Conservation (phyloP, 2,888 invertebrate species). For the Polymixis flavicincta region DNA sequence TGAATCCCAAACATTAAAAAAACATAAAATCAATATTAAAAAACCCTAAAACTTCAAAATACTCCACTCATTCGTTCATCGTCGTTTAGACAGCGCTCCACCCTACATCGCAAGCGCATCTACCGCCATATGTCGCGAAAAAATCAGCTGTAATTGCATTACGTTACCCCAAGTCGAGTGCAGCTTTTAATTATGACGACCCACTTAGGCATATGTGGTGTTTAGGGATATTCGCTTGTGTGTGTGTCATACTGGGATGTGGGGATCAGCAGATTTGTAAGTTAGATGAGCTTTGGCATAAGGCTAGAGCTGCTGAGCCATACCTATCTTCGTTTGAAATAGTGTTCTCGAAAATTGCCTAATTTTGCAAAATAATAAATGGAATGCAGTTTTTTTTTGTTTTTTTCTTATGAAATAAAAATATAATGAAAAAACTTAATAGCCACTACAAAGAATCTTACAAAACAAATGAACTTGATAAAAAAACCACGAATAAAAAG, state of each 20-base stretch:
- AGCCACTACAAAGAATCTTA: slow-evolving; percentile 18
- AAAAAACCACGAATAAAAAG: slow-evolving; percentile 53
- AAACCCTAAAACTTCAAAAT: slow-evolving; percentile 50
- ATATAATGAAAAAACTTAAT: neutral
- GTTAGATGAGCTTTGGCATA: neutral
- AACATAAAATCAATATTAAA: slow-evolving; percentile 50
- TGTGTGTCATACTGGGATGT: slow-evolving; percentile 30
- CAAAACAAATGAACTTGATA: slow-evolving; percentile 43
- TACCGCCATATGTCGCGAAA: slow-evolving; percentile 89
- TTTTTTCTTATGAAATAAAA: neutral
- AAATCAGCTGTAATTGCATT: slow-evolving; percentile 89
- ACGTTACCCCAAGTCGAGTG: slow-evolving; percentile 85
- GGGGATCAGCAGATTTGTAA: slow-evolving; percentile 21
- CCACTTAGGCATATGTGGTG: slow-evolving; percentile 89
- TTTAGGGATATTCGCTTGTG: slow-evolving; percentile 59
- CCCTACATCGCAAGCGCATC: slow-evolving; percentile 70
- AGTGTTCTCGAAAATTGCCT: neutral
- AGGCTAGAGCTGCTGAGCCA: neutral
- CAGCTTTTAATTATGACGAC: slow-evolving; percentile 87
- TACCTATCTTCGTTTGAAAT: neutral
- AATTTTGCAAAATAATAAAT: neutral
- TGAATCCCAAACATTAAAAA: slow-evolving; percentile 5
- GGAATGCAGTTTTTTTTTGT: neutral
- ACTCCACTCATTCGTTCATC: slow-evolving; percentile 42
- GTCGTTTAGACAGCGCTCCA: slow-evolving; percentile 73